Conservation (phyloP, 2,113 vertebrate species). For the Patagioenas fasciata region DNA sequence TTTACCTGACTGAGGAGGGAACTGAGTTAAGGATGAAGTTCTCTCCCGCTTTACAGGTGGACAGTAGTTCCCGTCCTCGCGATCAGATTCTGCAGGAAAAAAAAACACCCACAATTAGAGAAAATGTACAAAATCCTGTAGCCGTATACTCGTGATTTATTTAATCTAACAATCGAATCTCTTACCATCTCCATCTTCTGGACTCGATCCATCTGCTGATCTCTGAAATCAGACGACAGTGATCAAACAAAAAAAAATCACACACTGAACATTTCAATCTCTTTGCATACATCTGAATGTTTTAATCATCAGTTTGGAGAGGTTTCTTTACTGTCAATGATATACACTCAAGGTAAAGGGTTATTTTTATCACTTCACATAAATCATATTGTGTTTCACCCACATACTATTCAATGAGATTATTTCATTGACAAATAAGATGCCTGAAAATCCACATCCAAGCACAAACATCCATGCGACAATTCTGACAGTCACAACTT, state of each 20-base stretch:
- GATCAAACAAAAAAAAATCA: background rate
- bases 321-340: background rate
- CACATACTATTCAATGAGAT: background rate
- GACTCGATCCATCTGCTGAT: slow-evolving; percentile 92
- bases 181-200: slow-evolving; percentile 95
- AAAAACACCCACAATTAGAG: background rate
- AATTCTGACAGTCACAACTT: background rate
- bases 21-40: slow-evolving; percentile 90
- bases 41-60: slow-evolving; percentile 95
- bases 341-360: background rate
- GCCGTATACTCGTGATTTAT: accelerated
- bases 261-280: background rate
- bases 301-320: background rate
- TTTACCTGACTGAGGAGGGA: slow-evolving; percentile 93
- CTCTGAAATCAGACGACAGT: slow-evolving; percentile 81
- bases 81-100: slow-evolving; percentile 86
- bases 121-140: background rate
- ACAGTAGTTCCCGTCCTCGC: slow-evolving; percentile 91
- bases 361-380: background rate
- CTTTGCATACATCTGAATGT: background rate
- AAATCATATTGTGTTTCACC: background rate
- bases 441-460: background rate
- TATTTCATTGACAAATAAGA: background rate
- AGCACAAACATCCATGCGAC: background rate
- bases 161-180: background rate